phyloP scores from a whole-genome alignment of 2,113 vertebrate genomes.

The Heterochromis multidens region DNA sequence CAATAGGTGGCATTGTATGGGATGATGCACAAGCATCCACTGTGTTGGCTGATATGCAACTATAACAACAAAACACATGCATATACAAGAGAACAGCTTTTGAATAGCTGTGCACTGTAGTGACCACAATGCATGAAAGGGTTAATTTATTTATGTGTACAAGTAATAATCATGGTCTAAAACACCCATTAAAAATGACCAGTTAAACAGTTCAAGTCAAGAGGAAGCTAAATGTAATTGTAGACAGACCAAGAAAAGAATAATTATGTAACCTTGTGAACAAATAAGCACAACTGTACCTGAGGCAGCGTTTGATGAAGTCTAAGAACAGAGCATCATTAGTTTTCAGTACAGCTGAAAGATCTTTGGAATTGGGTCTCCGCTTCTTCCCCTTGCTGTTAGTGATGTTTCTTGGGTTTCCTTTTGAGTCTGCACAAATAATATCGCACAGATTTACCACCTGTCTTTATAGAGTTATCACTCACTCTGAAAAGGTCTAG shows the following conservation, averaged over 20 bases:
- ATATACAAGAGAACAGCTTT: too few relatives aligned
- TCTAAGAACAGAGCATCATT: constrained; percentile 85
- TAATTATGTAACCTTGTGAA: neutral
- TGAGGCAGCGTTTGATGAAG: constrained; percentile 86
- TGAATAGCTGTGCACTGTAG: too few relatives aligned
- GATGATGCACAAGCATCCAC: too few relatives aligned
- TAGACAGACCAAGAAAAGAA: neutral
- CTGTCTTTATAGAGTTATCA: neutral
- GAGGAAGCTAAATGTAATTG: neutral
- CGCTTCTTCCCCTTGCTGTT: constrained; percentile 89
- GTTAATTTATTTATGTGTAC: neutral
- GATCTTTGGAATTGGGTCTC: constrained; percentile 84
- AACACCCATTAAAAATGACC: too few relatives aligned
- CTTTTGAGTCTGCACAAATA: constrained; percentile 83
- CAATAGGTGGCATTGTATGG: too few relatives aligned
- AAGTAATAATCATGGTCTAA: neutral
- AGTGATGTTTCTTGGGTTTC: constrained; percentile 84
- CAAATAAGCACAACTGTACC: constrained; percentile 61
- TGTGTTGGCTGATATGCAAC: too few relatives aligned
- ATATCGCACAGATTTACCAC: neutral
- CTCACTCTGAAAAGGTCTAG: neutral
- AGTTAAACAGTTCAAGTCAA: neutral
- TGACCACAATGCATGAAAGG: too few relatives aligned
- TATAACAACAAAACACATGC: too few relatives aligned
- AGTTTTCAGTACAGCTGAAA: constrained; percentile 82